These are phyloP conservation scores for Leptocoma aspasia DNA, from an alignment of 2,113 vertebrate species.

Conservation along the genomic window DNA sequence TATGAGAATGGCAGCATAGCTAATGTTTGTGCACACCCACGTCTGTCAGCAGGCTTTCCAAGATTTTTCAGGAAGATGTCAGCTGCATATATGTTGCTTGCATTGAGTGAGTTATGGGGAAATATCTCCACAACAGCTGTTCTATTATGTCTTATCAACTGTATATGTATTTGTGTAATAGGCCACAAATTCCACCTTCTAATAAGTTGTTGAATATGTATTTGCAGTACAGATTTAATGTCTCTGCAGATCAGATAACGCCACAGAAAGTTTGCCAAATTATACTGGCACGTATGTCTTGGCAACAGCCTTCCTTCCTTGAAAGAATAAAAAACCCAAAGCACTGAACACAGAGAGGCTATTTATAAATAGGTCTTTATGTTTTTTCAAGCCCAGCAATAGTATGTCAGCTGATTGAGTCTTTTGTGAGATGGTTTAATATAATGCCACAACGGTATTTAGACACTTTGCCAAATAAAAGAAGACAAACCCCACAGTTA, in stretches of 20 bases:
- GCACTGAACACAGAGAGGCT: neutral
- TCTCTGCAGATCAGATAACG: neutral
- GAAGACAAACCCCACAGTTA: neutral
- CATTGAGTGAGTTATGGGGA: neutral
- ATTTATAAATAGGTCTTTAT: slow-evolving; percentile 5
- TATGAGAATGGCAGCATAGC: neutral
- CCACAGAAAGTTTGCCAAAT: neutral
- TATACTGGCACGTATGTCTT: neutral
- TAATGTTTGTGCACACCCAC: neutral
- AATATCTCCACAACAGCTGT: neutral
- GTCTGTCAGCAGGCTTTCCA: neutral
- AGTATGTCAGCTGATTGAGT: neutral
- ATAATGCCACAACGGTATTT: neutral
- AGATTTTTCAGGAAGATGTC: neutral
- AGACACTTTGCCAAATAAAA: slow-evolving; percentile 8
- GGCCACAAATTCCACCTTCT: neutral
- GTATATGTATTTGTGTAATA: neutral
- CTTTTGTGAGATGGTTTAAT: neutral
- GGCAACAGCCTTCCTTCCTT: neutral
- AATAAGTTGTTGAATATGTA: neutral
- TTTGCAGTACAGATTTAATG: neutral
- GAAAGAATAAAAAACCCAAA: neutral
- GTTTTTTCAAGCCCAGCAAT: neutral
- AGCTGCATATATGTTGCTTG: neutral
- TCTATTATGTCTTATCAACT: neutral